Evolutionary conservation across 2,888 invertebrate species (phyloP).

Genomic region (Cantharis rustica): DNA sequence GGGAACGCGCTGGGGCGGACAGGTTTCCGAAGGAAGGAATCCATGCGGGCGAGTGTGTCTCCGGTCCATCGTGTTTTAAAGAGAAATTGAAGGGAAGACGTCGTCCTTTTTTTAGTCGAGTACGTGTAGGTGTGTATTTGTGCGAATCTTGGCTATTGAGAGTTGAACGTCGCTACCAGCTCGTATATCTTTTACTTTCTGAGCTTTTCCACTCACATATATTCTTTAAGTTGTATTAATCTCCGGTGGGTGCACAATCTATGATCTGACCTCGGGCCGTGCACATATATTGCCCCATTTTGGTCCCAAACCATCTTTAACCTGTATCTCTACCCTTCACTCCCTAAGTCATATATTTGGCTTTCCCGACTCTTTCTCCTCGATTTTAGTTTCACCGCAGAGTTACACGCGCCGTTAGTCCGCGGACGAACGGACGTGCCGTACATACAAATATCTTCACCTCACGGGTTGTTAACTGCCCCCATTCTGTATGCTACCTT

Average conservation of each 20-base stretch:
- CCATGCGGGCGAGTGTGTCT: constrained; percentile 48
- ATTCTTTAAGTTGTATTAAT: constrained; percentile 33
- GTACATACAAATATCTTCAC: constrained; percentile 44
- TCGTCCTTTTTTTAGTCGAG: background rate
- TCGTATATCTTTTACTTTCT: constrained; percentile 19
- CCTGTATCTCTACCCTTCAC: constrained; percentile 32
- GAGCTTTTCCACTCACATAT: constrained; percentile 16
- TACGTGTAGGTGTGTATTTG: background rate
- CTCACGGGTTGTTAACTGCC: constrained; percentile 44
- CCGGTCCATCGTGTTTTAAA: constrained; percentile 40
- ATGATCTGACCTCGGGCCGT: constrained; percentile 29
- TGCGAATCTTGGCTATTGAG: constrained; percentile 9
- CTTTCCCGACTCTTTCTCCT: constrained; percentile 34
- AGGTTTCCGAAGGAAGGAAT: constrained; percentile 43
- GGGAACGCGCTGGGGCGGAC: constrained; percentile 49
- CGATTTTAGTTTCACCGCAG: constrained; percentile 42
- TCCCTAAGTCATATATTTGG: constrained; percentile 38
- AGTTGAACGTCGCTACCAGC: constrained; percentile 13
- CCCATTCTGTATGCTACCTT: constrained; percentile 45
- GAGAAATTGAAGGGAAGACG: background rate
- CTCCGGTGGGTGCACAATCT: constrained; percentile 33
- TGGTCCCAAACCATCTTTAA: constrained; percentile 14
- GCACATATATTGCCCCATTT: constrained; percentile 33
- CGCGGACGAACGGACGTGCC: constrained; percentile 44
- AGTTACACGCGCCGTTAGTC: constrained; percentile 56